Conservation (phyloP, 2,797 vertebrate genomes). For the Pseudopleuronectes americanus region DNA sequence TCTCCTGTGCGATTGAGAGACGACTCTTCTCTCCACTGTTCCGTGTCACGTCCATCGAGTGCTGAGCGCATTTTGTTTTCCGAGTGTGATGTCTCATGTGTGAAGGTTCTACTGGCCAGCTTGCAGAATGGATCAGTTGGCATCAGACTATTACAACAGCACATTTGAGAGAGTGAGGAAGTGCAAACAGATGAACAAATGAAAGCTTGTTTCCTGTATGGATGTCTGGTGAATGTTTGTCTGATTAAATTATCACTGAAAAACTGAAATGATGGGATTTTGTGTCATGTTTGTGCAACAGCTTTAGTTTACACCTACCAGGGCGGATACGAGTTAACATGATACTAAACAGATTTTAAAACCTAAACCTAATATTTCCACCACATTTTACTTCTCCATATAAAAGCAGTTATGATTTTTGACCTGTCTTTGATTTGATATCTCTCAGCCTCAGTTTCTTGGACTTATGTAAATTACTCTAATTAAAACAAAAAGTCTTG, state of each 20-base stretch:
- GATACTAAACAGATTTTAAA: no score
- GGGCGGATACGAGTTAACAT: no score
- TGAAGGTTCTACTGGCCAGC: constrained; percentile 72
- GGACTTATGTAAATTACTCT: no score
- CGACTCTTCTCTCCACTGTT: not conserved
- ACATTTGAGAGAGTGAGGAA: constrained; percentile 80
- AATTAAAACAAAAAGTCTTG: no score
- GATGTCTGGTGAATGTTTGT: constrained; percentile 96
- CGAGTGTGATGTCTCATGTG: constrained; percentile 32
- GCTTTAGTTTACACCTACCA: not conserved
- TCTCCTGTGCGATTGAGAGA: no score
- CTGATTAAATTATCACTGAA: constrained; percentile 97
- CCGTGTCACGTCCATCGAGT: constrained; percentile 42
- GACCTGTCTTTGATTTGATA: no score
- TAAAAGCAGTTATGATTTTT: no score
- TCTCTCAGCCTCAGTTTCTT: no score
- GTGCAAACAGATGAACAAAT: constrained; percentile 74
- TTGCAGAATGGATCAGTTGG: constrained; percentile 83
- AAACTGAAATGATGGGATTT: constrained; percentile 39
- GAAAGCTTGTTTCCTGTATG: constrained; percentile 89
- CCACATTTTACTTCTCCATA: no score
- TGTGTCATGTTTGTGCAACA: constrained; percentile 48
- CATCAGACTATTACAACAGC: constrained; percentile 80
- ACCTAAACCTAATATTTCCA: no score
- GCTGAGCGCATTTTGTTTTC: constrained; percentile 70